Conservation (phyloP, 1,140 invertebrate genomes). For the Trachymyrmex cornetzi region DNA sequence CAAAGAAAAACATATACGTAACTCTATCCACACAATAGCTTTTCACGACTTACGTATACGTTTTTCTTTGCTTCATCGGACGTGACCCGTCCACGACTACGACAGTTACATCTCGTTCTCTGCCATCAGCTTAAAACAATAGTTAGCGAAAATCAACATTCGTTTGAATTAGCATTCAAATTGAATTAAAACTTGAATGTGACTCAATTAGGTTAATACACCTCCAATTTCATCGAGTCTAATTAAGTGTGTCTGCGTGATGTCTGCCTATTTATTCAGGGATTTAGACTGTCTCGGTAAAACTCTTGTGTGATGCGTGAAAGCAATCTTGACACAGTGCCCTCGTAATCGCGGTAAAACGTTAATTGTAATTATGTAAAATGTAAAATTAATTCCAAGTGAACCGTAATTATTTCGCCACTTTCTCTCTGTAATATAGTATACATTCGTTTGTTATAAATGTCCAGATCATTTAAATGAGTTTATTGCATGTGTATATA, state of each 20-base stretch:
- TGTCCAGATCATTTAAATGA: background rate
- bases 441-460: conserved; percentile 33
- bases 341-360: conserved; percentile 22
- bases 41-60: too few relatives aligned
- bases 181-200: background rate
- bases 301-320: conserved; percentile 2
- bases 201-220: background rate
- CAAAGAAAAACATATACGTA: too few relatives aligned
- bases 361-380: background rate
- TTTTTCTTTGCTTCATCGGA: too few relatives aligned
- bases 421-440: conserved; percentile 52
- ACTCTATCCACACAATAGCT: too few relatives aligned
- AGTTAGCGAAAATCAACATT: too few relatives aligned
- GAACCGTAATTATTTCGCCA: background rate
- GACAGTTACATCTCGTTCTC: too few relatives aligned
- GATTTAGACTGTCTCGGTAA: background rate
- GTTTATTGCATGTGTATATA: background rate
- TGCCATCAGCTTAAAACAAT: too few relatives aligned
- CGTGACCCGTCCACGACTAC: too few relatives aligned
- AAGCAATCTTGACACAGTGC: conserved; percentile 4
- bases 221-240: background rate
- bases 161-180: background rate
- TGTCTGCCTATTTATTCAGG: background rate
- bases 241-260: background rate
- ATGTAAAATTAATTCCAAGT: conserved; percentile 19